Evolutionary conservation across 30 jellyfish, hydroid and myxozoan species (phyloP), one percentile per base, ranked within the genome.

Genomic region (Hydra vulgaris): DNA sequence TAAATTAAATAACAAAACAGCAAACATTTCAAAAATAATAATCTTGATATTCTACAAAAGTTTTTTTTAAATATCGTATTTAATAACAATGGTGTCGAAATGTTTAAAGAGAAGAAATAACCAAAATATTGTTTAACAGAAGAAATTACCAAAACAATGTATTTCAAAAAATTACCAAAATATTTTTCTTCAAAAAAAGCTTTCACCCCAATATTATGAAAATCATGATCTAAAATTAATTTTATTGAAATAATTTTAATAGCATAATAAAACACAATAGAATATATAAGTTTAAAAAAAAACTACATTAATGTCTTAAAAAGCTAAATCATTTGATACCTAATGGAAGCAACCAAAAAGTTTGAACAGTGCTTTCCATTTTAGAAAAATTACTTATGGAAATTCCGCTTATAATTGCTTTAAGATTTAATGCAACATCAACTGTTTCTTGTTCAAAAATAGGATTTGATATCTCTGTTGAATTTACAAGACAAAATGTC

Each of bases 161-260:
- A n/a, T n/a, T n/a, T n/a, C n/a, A n/a, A 40, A 40, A 40, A 40
- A 40, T 40, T 40, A 40, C 61, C 61, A 40, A 40, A 40, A 5
- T 3, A 75, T 16, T 26, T 26, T 8, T 75, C 7, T 16, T 16
- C 56, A 17, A 75, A 26, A 75, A 75, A 75, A 23, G 71, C 21
- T 19, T 26, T 66, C 24, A 75, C 21, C 18, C 72, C 83, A 26
- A 75, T 70, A 53, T 71, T 75, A 70, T 75, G 83, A 26, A 75
- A 25, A 0, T 26, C 26, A 0, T 75, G 52, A 75, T 75, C 83
- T 75, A 21, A n/a, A n/a, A n/a, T n/a, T n/a, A n/a, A n/a, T n/a
- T n/a, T n/a, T n/a, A n/a, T n/a, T n/a, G n/a, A n/a, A n/a, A n/a
- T n/a, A n/a, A n/a, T n/a, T n/a, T n/a, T n/a, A n/a, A n/a, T n/a